Base-by-base conservation (phyloP, 2,888 invertebrate genomes). In the Glaucopsyche alexis region DNA sequence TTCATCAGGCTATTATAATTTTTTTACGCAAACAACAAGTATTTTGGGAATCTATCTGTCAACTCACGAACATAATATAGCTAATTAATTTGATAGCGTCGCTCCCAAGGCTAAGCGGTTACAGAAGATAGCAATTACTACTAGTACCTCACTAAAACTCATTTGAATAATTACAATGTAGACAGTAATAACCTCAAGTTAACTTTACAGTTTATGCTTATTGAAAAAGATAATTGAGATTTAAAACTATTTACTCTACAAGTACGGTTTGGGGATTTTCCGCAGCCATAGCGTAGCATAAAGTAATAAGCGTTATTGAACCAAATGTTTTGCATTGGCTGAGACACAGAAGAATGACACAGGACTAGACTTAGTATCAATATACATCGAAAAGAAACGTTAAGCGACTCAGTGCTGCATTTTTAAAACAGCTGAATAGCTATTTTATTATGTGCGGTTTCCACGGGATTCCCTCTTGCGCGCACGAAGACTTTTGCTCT, bases 11-110 rank as follows among this genome's bases (percentile, higher is more conserved):
- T 29, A 13, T 13, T 64, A 19, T 42, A 14, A n/a, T 11, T 11
- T 47, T 13, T 49, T 19, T 49, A 29, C 13, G 42, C 9, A 66
- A 40, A 49, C 47, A 69, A 29, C 19, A 1, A 49, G 19, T 69
- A 47, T 69, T 49, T 69, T 29, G 29, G 45, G 47, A 47, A 19
- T 16, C 38, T 11, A 45, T 69, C 47, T 47, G 29, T 69, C 69
- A 69, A 69, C 49, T 45, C 60, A 66, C 40, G 16, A 66, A 40
- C 9, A 69, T 69, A 69, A 47, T 47, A 47, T 14, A 69, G 69
- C 29, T 69, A 49, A 49, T 69, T 49, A 49, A 69, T 69, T 49
- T 69, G 14, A 67, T 66, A 67, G 16, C 67, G 55, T 60, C 29
- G 14, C 47, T 69, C 49, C 69, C 47, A 49, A 49, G 67, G 69